phyloP scores from a whole-genome alignment of 2,797 vertebrate genomes.

The Sarcophilus harrisii region DNA sequence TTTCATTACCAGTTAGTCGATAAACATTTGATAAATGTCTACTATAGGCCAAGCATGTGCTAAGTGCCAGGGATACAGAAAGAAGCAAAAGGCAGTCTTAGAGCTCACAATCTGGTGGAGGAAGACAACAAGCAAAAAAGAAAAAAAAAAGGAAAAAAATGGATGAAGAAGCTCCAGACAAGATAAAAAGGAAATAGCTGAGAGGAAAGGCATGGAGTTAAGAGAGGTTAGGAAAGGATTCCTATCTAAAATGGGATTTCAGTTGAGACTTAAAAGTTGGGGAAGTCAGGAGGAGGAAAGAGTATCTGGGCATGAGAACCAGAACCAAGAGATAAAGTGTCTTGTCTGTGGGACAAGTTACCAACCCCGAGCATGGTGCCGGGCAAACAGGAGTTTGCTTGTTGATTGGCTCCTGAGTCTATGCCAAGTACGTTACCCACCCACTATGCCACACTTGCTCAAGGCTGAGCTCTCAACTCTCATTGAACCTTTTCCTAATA shows the following conservation, averaged over 20 bases:
- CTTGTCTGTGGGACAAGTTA: not conserved
- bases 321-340: not conserved
- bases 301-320: not conserved
- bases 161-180: not conserved
- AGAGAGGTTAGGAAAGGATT: not conserved
- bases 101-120: not conserved
- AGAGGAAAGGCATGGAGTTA: not conserved
- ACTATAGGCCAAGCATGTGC: not conserved
- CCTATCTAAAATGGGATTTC: not conserved
- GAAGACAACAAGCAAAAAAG: not conserved
- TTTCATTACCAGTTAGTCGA: not conserved
- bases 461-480: not conserved
- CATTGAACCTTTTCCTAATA: not conserved
- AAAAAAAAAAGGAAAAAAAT: not conserved
- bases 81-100: not conserved
- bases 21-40: constrained; percentile 1
- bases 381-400: not conserved
- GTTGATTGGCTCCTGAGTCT: not conserved
- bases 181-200: not conserved
- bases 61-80: not conserved
- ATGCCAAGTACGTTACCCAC: not conserved
- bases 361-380: too few species aligned
- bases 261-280: not conserved
- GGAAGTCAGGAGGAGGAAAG: not conserved
- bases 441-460: not conserved